phyloP scores from a whole-genome alignment of 2,888 invertebrate species.

The Eilema depressum region DNA sequence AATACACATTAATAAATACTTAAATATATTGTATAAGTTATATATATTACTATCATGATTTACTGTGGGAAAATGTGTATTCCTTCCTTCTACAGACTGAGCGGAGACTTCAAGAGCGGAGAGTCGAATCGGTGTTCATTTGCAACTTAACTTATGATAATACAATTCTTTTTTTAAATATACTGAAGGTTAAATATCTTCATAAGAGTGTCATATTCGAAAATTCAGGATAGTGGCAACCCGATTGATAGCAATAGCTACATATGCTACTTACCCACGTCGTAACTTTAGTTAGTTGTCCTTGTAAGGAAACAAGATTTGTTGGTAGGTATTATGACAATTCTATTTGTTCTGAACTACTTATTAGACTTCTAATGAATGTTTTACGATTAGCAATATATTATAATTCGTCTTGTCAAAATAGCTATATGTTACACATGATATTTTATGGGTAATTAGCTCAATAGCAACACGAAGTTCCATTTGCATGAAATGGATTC shows the following conservation, averaged over 20 bases:
- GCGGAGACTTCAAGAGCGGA: not conserved
- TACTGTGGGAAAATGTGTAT: constrained; percentile 52
- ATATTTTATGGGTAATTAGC: not conserved
- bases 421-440: not conserved
- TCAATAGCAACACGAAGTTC: too few species aligned
- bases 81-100: not conserved
- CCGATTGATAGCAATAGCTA: not conserved
- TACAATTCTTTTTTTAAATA: not conserved
- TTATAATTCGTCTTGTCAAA: not conserved
- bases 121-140: not conserved
- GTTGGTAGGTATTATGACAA: not conserved
- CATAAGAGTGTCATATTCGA: not conserved
- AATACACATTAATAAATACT: constrained; percentile 51
- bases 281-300: not conserved
- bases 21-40: constrained; percentile 51
- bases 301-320: not conserved
- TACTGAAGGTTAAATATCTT: not conserved
- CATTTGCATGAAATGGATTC: not conserved
- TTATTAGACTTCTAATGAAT: not conserved
- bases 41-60: constrained; percentile 52
- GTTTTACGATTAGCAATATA: not conserved
- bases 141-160: not conserved
- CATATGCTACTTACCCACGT: too few species aligned
- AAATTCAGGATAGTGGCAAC: not conserved
- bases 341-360: not conserved